These are phyloP conservation scores for Polypedilum vanderplanki DNA, from an alignment of 1,140 invertebrate genomes.

Conservation along the genomic window DNA sequence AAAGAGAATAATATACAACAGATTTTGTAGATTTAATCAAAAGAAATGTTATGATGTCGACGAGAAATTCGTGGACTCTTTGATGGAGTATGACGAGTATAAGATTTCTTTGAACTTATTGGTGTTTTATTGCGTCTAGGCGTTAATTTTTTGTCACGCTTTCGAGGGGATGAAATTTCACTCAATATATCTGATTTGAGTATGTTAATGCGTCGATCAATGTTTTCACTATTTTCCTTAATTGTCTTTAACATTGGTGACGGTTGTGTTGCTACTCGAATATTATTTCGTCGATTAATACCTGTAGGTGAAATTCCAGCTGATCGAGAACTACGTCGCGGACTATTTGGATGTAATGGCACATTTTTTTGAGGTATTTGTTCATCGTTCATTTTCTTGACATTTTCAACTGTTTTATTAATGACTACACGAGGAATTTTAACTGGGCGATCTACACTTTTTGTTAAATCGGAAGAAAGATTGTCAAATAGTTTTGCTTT, in stretches of 20 bases:
- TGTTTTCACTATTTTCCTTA: slow-evolving; percentile 5
- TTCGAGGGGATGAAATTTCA: neutral
- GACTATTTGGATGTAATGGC: neutral
- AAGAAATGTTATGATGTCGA: neutral
- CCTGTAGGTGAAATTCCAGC: neutral
- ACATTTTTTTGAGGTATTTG: neutral
- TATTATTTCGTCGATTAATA: neutral
- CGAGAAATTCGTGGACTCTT: neutral
- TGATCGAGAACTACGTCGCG: neutral
- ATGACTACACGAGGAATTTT: slow-evolving; percentile 8
- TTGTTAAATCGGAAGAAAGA: slow-evolving; percentile 35
- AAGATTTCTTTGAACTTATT: neutral
- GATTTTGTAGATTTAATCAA: neutral
- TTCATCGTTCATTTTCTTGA: neutral
- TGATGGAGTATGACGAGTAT: neutral
- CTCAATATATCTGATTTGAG: neutral
- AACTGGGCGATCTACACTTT: neutral
- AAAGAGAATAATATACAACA: too few species aligned
- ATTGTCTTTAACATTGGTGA: neutral
- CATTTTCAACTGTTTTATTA: slow-evolving; percentile 5
- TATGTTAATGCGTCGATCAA: neutral
- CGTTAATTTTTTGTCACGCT: neutral
- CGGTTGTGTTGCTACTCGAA: neutral
- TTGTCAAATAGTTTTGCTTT: slow-evolving; percentile 59
- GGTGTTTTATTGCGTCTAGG: neutral